Base-by-base conservation (phyloP, 2,888 invertebrate species). In the Eledone cirrhosa region DNA sequence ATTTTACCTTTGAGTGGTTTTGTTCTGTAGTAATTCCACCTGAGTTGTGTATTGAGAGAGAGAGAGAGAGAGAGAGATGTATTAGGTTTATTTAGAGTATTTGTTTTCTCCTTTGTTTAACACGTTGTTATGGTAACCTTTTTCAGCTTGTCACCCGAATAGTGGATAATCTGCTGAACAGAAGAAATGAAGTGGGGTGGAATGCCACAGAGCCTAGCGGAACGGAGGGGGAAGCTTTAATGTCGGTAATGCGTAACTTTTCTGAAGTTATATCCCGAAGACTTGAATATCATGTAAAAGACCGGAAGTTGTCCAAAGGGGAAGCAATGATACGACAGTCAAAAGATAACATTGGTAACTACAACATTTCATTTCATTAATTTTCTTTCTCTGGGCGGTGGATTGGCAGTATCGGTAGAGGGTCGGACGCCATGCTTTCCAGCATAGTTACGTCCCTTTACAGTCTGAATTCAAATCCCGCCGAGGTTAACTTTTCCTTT, bases 171-270 rank as follows among this genome's bases (percentile, higher is more conserved):
- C 80, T 90, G 13, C 80, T 89, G 76, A 79, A 85, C 74, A 80
- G 83, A 8, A 84, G 84, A 75, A 88, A 90, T 80, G 87, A 86
- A 14, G 82, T 81, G 0, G 90, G 87, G 0, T 91, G 91, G 91
- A 86, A 86, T 77, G 87, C 86, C 29, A 90, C 89, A 2, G 82
- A 82, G 24, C 90, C 90, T 0, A 84, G 85, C 0, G 90, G 90
- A 4, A 84, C 85, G 24, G 89, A 90, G 81, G 89, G 88, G 0
- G 88, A 89, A 78, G 85, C 85, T 67, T 83, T 91, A 13, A 82
- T 90, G 81, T 80, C 83, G 59, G 86, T 87, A 5, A 84, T 90
- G 82, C 85, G 87, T 48, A 81, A 83, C 19, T 87, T 89, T 79
- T 85, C 87, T 8, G 83, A 86, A 74, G 86, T 87, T 59, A 82